Base-by-base conservation (phyloP, 2,113 vertebrate species). In the Corapipo altera region DNA sequence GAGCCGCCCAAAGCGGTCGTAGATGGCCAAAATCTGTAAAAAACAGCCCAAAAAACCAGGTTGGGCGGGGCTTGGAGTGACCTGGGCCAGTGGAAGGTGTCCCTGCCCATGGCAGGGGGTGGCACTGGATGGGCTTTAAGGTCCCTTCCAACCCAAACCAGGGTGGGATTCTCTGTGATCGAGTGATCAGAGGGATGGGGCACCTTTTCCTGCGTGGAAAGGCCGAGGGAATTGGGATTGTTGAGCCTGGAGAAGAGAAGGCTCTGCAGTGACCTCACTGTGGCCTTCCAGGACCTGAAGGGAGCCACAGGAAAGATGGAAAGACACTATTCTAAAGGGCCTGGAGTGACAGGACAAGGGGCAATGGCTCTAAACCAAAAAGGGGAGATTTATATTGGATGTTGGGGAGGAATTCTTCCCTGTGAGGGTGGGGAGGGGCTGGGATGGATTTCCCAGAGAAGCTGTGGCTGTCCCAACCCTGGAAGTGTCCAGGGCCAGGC, bases 1-100 rank as follows among this genome's bases (percentile, higher is more conserved):
- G 73, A 99, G 95, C 23, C 99, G 97, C 54, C 99, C 99, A 74
- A 99, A 99, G 37, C 99, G 99, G 95, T 99, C 99, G 8, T 99
- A 99, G 82, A 99, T 98, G 6, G 99, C 99, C 92, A 99, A 92
- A 23, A 88, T 98, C 99, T 99, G 82, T 3, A 32, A 17, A 43
- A 43, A 39, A 79, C 4, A 51, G 18, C 6, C 61, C 6, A 30
- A 74, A 74, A 78, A 58, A 26, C 8, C 48, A 15, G 51, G 20
- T 15, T 65, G 67, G 58, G 18, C 0, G 2, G 14, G 43, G 51
- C 3, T 51, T 12, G 76, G 69, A 37, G 35, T 0, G 5, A 17
- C 0, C 15, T 8, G 49, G 41, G 65, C 5, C 0, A 30, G 6
- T 1, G 15, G 19, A 12, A n/a, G 39, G 7, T 15, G 46, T 6